Base-by-base conservation (phyloP, 2,888 invertebrate genomes). In the Lycophotia porphyrea region DNA sequence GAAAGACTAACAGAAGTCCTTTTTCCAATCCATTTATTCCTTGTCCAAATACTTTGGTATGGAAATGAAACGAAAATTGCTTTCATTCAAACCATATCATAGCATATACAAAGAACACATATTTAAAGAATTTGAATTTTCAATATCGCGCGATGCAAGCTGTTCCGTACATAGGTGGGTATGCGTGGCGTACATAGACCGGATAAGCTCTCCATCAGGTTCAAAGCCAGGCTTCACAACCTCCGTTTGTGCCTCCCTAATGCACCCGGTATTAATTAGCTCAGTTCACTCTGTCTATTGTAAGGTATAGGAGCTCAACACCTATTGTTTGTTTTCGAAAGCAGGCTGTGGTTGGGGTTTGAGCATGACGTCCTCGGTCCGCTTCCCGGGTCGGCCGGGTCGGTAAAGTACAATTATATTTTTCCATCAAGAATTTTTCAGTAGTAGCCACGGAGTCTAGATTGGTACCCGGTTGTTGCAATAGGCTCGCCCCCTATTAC, bases 151-250 rank as follows among this genome's bases (percentile, higher is more conserved):
- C 13, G 42, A 36, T 34, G 58, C 24, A 61, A 60, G 60, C 42
- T 58, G 71, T 74, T 73, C 47, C 42, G 76, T 72, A 55, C 39
- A 58, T 64, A 61, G 52, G 49, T 39, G 27, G 34, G 42, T 58
- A 58, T n/a, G 55, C 68, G 15, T 42, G n/a, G 39, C 21, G 42
- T 24, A 67, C 47, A 58, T 71, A 18, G 58, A 64, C 13, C 31
- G 36, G 70, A 75, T 86, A 74, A 87, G 78, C 84, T 84, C 55
- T 31, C 69, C 76, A 76, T 87, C 80, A 78, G 78, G 27, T 75
- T 69, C 68, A 71, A 71, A 84, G 71, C 71, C 72, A 64, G 78
- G 66, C 74, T 68, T 82, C 69, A 44, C 42, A 70, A 36, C 65
- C 44, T 66, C 74, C 69, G 76, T 82, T 85, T 87, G 80, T 82